Percentiles rank a stretch among this genome's conserved stretches.
Evolutionary conservation across 2,113 vertebrate species (phyloP).

Genomic region (Myrmecophaga tridactyla): DNA sequence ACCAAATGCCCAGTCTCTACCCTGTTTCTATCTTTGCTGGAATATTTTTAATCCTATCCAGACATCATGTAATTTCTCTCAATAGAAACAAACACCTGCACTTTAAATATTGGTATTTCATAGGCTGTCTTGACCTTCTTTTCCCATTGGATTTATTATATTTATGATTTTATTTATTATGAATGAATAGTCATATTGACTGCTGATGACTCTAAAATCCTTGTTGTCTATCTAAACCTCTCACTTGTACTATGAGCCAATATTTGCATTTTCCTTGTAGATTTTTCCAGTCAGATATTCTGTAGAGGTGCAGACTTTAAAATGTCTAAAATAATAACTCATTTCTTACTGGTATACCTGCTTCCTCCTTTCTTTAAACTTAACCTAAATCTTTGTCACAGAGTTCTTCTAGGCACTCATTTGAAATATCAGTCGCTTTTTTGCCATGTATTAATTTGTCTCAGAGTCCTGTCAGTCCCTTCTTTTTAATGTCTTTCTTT

Average conservation of each 20-base stretch:
- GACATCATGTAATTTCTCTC: background rate
- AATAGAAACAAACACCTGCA: background rate
- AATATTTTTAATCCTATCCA: conserved; percentile 10
- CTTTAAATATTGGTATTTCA: background rate
- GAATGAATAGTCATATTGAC: background rate
- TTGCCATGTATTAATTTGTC: background rate
- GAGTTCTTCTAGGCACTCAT: background rate
- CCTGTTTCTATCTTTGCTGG: background rate
- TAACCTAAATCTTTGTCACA: background rate
- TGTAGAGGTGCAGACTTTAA: background rate
- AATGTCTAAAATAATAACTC: background rate
- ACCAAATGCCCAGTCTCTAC: no score
- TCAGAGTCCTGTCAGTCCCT: background rate
- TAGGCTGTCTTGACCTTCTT: background rate
- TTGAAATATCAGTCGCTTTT: background rate
- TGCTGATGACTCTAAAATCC: conserved; percentile 1
- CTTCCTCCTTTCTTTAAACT: background rate
- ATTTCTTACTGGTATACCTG: background rate
- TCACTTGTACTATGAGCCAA: background rate
- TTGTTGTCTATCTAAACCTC: background rate
- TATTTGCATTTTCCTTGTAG: background rate
- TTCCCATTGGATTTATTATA: background rate
- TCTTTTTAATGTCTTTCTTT: background rate
- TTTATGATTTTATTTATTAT: background rate
- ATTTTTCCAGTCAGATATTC: background rate